Conservation (phyloP, 2,888 invertebrate genomes). For the Agrotis ipsilon region DNA sequence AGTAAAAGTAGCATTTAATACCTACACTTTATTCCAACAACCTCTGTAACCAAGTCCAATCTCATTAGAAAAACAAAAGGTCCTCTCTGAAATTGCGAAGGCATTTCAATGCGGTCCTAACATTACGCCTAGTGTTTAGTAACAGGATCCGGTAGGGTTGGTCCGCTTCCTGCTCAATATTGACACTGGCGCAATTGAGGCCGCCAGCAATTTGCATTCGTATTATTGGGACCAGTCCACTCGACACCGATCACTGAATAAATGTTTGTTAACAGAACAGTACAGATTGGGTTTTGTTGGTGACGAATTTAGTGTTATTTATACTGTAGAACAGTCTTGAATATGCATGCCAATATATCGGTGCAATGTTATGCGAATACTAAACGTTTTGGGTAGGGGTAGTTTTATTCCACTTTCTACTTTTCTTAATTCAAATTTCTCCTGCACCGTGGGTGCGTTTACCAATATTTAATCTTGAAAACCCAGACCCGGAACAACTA, state of each 20-base stretch:
- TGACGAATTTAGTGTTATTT: conserved; percentile 20
- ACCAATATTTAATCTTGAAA: no score
- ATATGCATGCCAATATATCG: neutral
- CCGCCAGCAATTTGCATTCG: conserved; percentile 70
- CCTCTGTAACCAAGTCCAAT: conserved; percentile 12
- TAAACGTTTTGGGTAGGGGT: no score
- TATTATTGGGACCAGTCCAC: conserved; percentile 67
- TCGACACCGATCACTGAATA: conserved; percentile 56
- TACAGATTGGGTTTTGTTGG: conserved; percentile 33
- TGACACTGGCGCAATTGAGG: conserved; percentile 68
- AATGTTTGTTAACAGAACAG: conserved; percentile 61
- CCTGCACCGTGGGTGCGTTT: no score
- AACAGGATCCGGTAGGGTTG: conserved; percentile 52
- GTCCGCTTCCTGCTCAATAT: conserved; percentile 65
- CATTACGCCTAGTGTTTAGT: conserved; percentile 49
- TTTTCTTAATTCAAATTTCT: no score
- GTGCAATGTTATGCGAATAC: no score
- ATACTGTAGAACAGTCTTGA: neutral
- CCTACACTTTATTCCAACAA: conserved; percentile 20
- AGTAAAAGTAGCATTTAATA: no score
- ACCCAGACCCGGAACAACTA: no score
- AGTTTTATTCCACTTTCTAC: no score
- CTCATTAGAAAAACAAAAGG: conserved; percentile 42
- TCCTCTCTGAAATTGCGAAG: conserved; percentile 31
- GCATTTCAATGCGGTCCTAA: conserved; percentile 39